A percentile compares a stretch with the other conserved stretches of the same genome.
Conservation (phyloP, 2,113 vertebrate species). For the Bathybates hornii region DNA sequence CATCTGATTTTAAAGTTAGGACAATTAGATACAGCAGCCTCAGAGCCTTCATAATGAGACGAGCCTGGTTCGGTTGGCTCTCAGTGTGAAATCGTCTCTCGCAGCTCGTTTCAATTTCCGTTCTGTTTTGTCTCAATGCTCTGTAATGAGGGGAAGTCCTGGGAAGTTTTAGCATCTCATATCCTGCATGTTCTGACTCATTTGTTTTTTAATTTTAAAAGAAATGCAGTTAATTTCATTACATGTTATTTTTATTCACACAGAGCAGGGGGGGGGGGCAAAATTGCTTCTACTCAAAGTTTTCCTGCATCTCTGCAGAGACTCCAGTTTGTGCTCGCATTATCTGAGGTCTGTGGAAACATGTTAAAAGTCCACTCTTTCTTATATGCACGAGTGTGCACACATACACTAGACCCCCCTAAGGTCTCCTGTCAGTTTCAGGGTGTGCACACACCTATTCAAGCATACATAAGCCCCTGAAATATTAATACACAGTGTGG, state of each 20-base stretch:
- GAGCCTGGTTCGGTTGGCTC: neutral
- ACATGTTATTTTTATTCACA: neutral
- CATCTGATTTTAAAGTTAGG: neutral
- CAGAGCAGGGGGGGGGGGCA: neutral
- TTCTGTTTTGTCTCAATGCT: neutral
- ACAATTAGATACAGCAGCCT: constrained; percentile 7
- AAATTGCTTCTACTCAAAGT: neutral
- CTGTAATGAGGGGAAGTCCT: neutral
- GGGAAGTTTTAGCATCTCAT: neutral
- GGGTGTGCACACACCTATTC: constrained; percentile 38
- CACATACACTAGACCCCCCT: neutral
- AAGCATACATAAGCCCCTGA: constrained; percentile 60
- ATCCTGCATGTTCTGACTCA: neutral
- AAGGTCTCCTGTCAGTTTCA: constrained; percentile 37
- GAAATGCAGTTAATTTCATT: neutral
- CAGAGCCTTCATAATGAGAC: neutral
- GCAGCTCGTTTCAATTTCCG: neutral
- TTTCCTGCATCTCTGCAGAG: neutral
- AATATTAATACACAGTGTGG: constrained; percentile 58
- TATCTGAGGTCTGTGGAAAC: neutral
- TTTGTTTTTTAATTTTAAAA: neutral
- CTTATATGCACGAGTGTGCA: neutral
- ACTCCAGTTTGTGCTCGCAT: neutral
- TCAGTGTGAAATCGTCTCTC: neutral
- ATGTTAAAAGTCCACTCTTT: neutral